phyloP scores from a whole-genome alignment of 2,888 invertebrate genomes.

The Oscheius sp. region DNA sequence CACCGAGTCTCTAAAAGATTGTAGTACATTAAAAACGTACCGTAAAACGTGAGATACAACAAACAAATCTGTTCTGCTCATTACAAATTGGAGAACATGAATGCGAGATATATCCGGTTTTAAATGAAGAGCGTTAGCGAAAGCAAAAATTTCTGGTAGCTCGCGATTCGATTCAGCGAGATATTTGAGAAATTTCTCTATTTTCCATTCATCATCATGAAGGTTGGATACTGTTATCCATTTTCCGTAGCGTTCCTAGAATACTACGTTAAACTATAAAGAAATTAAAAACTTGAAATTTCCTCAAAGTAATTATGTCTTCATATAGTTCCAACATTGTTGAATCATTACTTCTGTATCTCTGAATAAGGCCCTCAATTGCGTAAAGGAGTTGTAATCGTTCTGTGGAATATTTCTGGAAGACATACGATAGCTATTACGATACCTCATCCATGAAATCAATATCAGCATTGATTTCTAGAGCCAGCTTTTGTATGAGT shows the following conservation, averaged over 20 bases:
- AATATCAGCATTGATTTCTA: not conserved
- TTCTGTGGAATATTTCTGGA: not conserved
- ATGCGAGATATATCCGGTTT: not conserved
- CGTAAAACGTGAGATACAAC: not conserved
- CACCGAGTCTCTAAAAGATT: slow-evolving; percentile 16
- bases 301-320: slow-evolving; percentile 8
- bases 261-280: not conserved
- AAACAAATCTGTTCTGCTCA: not conserved
- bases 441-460: slow-evolving; percentile 1
- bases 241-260: slow-evolving; percentile 2
- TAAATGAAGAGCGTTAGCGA: slow-evolving; percentile 5
- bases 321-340: not conserved
- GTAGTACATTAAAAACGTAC: not conserved
- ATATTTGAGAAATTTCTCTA: not conserved
- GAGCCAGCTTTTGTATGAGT: slow-evolving; percentile 4
- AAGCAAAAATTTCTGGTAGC: slow-evolving; percentile 2
- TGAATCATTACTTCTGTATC: not conserved
- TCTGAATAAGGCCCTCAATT: slow-evolving; percentile 9
- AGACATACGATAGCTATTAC: not conserved
- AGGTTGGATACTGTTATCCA: slow-evolving; percentile 13
- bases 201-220: slow-evolving; percentile 15
- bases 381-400: not conserved
- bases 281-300: not conserved
- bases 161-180: not conserved
- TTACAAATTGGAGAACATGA: not conserved